Base-by-base conservation (phyloP, 2,113 vertebrate species). In the Trochalopteron elliotii region DNA sequence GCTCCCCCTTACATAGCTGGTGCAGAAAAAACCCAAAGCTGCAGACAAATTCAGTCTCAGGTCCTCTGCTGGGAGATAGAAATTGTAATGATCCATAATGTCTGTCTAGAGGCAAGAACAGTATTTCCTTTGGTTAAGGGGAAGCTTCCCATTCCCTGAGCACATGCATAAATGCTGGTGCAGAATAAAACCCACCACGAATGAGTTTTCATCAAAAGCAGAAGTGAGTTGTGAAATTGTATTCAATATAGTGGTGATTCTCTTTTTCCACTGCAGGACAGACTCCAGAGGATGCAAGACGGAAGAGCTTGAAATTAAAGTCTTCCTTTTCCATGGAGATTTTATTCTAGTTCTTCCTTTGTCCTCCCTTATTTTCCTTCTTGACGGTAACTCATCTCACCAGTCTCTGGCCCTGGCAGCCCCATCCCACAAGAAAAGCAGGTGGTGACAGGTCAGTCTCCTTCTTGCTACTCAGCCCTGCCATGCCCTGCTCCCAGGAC, bases 1-100 rank as follows among this genome's bases (percentile, higher is more conserved):
- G 4, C 27, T 83, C 25, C 11, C 28, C 22, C 27, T 71, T 6
- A 1, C 0, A 1, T 5, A 40, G 14, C 59, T 50, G 40, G 17
- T 0, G 0, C 15, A 75, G 35, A 24, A 80, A 83, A 69, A 69
- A 1, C 5, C 8, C 27, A 7, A 77, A 77, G 9, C 59, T 2
- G 2, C 45, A 40, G 28, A 64, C 15, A 69, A 83, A 56, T 77
- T 77, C 37, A 47, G 37, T 75, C 53, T 69, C 3, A 0, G 22
- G 20, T 81, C 7, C 19, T 89, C 56, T 87, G 68, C 39, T 77
- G 55, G 42, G 53, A 59, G 67, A 61, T 4, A 49, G 53, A 77
- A 85, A 83, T 69, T 69, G 52, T 45, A 74, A 47, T 52, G 40
- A 67, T 86, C 42, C 1, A 0, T 83, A 52, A 90, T 47, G 12